Base-by-base conservation (phyloP, 2,797 vertebrate species). In the Pagetopsis macropterus region DNA sequence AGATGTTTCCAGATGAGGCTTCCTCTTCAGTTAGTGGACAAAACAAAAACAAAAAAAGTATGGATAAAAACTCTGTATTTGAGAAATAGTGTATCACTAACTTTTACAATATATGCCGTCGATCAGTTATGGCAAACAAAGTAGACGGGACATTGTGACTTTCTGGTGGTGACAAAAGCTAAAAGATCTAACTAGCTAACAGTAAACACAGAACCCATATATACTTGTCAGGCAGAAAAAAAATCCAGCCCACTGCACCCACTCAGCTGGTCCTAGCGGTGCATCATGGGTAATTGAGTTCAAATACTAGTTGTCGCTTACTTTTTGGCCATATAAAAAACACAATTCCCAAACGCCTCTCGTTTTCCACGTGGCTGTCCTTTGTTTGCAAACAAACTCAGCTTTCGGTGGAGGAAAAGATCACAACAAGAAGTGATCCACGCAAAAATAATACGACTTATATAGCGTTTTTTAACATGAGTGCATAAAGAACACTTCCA, bases 371-470 rank as follows among this genome's bases (percentile, higher is more conserved):
- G 94, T 94, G 94, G 88, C 91, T 82, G 50, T 66, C 27, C 86
- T 94, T 94, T 95, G 95, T 96, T 95, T 95, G 94, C 94, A 95
- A 95, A 96, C 94, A 95, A 93, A 89, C 81, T 13, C 8, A 58
- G 81, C 43, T 83, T 89, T 82, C 41, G 33, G 14, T 5, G 44
- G 52, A 64, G 69, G 66, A 82, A 49, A 84, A 73, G 48, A 71
- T 62, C 19, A 50, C 0, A 62, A 79, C 75, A 60, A 63, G 19
- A 44, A 1, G 7, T 54, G 62, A 62, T 12, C 23, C 23, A 17
- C 19, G 10, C 3, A 27, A 41, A 41, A 71, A 56, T 4, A 57
- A 9, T 3, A 9, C 0, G 7, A 11, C 16, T 16, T 43, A 63
- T 15, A 57, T n/a, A 31, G 14, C 4, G 3, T 21, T 8, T 15